These are phyloP conservation scores for Syngnathus floridae DNA, from an alignment of 2,113 vertebrate genomes.

Conservation along the genomic window DNA sequence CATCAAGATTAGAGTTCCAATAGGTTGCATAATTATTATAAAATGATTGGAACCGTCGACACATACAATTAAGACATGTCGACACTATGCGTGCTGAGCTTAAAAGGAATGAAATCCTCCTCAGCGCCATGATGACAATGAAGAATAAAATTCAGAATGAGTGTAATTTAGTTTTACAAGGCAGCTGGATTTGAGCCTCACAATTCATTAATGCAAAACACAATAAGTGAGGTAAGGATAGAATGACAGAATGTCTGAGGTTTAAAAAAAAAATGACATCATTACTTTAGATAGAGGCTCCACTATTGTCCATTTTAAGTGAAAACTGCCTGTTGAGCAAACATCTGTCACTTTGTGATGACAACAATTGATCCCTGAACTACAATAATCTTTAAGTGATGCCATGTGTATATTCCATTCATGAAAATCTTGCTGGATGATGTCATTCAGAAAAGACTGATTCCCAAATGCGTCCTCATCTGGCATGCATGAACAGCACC, in stretches of 20 bases:
- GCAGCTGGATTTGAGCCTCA: slow-evolving; percentile 4
- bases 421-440: neutral
- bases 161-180: slow-evolving; percentile 36
- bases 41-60: neutral
- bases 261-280: slow-evolving; percentile 35
- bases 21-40: neutral
- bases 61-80: neutral
- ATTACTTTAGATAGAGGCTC: slow-evolving; percentile 14
- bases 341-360: neutral
- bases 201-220: slow-evolving; percentile 19
- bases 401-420: neutral
- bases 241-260: slow-evolving; percentile 50
- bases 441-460: slow-evolving; percentile 25
- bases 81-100: neutral
- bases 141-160: slow-evolving; percentile 17
- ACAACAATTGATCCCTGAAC: too few relatives aligned
- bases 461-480: slow-evolving; percentile 40
- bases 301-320: neutral
- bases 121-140: neutral
- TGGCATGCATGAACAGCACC: slow-evolving; percentile 54
- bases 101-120: slow-evolving; percentile 11
- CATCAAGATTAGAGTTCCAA: slow-evolving; percentile 18
- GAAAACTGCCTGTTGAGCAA: slow-evolving; percentile 16
- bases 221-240: slow-evolving; percentile 32
- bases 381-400: neutral